Evolutionary conservation across 2,888 invertebrate genomes (phyloP).

Genomic region (Dasysyrphus tricinctus): DNA sequence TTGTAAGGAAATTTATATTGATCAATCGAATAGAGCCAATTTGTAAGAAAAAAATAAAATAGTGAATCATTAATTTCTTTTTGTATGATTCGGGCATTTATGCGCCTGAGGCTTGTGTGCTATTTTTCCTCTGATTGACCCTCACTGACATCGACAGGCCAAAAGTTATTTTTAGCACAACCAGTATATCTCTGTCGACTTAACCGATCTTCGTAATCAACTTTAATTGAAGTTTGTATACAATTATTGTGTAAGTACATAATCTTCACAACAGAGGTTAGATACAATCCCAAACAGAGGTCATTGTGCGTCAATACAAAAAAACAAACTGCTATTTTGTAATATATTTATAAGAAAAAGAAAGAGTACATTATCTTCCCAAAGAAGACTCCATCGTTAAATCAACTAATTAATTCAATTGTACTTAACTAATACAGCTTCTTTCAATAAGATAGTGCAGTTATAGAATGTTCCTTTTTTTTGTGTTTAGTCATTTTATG

Average conservation of each 20-base stretch:
- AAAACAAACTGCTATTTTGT: background rate
- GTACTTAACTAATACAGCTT: slow-evolving; percentile 45
- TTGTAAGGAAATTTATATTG: too few relatives aligned
- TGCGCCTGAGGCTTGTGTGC: slow-evolving; percentile 29
- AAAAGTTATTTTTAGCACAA: slow-evolving; percentile 52
- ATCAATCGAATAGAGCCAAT: background rate
- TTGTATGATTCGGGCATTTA: slow-evolving; percentile 1
- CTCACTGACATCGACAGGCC: background rate
- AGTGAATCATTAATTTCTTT: slow-evolving; percentile 43
- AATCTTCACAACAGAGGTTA: background rate
- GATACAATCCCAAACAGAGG: slow-evolving; percentile 49
- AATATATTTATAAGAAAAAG: background rate
- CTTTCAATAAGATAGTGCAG: slow-evolving; percentile 11
- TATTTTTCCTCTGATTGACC: slow-evolving; percentile 47
- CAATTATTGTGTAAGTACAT: slow-evolving; percentile 21
- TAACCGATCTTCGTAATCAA: slow-evolving; percentile 57
- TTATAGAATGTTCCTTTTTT: slow-evolving; percentile 49
- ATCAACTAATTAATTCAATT: slow-evolving; percentile 68
- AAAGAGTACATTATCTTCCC: background rate
- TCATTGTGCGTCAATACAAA: slow-evolving; percentile 53
- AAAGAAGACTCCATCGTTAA: slow-evolving; percentile 19
- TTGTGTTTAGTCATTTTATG: slow-evolving; percentile 50
- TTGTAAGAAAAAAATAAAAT: slow-evolving; percentile 45
- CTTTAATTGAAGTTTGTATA: slow-evolving; percentile 53
- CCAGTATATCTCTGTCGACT: background rate